phyloP scores from a whole-genome alignment of 1,140 invertebrate species.

The Coboldia fuscipes region DNA sequence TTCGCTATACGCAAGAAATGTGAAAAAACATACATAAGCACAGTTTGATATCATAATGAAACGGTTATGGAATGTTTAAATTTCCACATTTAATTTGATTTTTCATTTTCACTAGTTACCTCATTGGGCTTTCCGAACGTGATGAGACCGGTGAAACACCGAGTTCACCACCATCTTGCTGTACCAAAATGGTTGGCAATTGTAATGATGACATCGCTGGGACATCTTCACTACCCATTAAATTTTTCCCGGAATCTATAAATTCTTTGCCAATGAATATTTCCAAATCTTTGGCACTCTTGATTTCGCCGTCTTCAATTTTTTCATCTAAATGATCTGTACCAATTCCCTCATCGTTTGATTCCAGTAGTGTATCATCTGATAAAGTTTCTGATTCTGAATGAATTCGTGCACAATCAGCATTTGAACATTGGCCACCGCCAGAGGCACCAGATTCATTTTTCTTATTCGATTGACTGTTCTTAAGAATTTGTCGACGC shows the following conservation, averaged over 20 bases:
- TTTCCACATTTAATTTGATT: not conserved
- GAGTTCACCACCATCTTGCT: constrained; percentile 27
- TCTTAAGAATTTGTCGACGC: not conserved
- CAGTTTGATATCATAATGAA: not conserved
- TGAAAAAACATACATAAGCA: not conserved
- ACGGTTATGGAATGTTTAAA: not conserved
- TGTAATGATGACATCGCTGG: constrained; percentile 25
- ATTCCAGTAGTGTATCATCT: constrained; percentile 40
- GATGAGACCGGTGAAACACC: constrained; percentile 48
- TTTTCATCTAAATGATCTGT: constrained; percentile 40
- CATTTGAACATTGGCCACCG: not conserved
- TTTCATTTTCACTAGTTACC: not conserved
- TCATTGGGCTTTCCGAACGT: constrained; percentile 50
- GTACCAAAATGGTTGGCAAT: constrained; percentile 37
- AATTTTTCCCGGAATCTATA: constrained; percentile 13
- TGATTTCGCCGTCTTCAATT: constrained; percentile 34
- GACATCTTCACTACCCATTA: constrained; percentile 8
- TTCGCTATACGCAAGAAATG: constrained; percentile 22
- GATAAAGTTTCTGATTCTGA: constrained; percentile 45
- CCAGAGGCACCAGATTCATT: not conserved
- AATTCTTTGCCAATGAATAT: constrained; percentile 27
- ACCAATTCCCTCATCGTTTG: constrained; percentile 46
- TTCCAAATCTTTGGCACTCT: constrained; percentile 41
- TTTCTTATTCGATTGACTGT: not conserved
- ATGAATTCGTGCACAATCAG: constrained; percentile 23